Percentiles rank a stretch among this genome's conserved stretches.
These are phyloP conservation scores for Murina feae DNA, from an alignment of 2,113 vertebrate genomes.

Conservation along the genomic window DNA sequence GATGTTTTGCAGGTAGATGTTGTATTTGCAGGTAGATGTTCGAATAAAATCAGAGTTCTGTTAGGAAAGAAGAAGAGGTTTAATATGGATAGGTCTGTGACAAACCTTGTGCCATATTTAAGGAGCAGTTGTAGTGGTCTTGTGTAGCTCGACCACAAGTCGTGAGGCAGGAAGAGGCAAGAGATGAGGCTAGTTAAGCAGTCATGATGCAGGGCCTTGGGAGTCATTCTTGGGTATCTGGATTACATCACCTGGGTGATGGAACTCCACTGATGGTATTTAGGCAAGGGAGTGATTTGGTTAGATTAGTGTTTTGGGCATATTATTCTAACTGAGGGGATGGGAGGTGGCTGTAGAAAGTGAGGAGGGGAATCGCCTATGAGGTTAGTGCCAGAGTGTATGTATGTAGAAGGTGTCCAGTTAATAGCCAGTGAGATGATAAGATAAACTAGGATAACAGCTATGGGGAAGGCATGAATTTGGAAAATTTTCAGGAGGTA, in stretches of 20 bases:
- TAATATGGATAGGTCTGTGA: not conserved
- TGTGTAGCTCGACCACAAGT: not conserved
- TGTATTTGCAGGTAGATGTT: not conserved
- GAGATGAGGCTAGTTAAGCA: not conserved
- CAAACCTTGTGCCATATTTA: not conserved
- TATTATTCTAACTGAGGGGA: not conserved
- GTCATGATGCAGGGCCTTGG: not conserved
- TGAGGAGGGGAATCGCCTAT: not conserved
- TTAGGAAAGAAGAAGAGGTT: not conserved
- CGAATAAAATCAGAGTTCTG: not conserved
- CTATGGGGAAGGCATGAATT: not conserved
- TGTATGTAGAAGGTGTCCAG: not conserved
- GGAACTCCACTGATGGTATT: not conserved
- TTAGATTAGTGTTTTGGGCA: not conserved
- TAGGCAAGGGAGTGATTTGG: not conserved
- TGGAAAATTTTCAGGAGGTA: not conserved
- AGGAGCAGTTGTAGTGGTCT: not conserved
- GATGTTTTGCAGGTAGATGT: not conserved
- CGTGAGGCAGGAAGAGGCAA: not conserved
- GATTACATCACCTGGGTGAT: not conserved
- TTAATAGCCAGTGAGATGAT: not conserved
- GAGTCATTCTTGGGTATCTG: not conserved
- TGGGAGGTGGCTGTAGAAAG: too few species aligned
- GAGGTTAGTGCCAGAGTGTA: not conserved
- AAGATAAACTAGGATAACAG: not conserved